A percentile compares a stretch with the other conserved stretches of the same genome.
Conservation (phyloP, 1,140 invertebrate genomes). For the Papilio xuthus region DNA sequence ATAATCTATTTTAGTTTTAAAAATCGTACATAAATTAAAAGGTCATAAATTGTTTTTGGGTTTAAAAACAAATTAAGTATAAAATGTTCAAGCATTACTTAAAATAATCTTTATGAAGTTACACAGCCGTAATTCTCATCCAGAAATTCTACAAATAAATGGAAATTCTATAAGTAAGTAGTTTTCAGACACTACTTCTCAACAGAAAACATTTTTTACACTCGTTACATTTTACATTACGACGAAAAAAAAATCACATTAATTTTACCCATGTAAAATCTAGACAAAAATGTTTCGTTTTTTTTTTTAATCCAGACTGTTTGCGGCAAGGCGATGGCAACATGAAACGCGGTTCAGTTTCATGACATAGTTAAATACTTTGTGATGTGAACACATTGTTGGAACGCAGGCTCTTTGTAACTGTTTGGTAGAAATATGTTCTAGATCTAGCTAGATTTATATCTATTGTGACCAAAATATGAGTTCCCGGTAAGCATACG, state of each 20-base stretch:
- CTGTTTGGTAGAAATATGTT: not conserved
- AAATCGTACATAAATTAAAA: too few relatives aligned
- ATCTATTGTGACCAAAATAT: not conserved
- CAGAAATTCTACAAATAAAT: not conserved
- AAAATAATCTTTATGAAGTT: too few relatives aligned
- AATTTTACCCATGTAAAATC: not conserved
- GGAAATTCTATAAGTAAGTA: too few relatives aligned
- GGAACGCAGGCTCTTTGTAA: not conserved
- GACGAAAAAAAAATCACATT: not conserved
- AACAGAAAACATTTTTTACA: too few relatives aligned
- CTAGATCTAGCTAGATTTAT: not conserved
- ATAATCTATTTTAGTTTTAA: too few relatives aligned
- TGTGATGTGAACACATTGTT: slow-evolving; percentile 1
- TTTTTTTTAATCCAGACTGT: slow-evolving; percentile 4
- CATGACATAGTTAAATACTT: slow-evolving; percentile 28
- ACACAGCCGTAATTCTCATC: not conserved
- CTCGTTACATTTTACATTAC: not conserved
- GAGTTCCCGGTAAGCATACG: not conserved
- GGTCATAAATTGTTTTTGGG: too few relatives aligned
- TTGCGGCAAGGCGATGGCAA: not conserved
- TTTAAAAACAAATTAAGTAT: too few relatives aligned
- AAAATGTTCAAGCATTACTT: too few relatives aligned
- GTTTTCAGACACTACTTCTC: too few relatives aligned
- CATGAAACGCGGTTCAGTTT: slow-evolving; percentile 13
- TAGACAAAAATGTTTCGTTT: not conserved